Evolutionary conservation across 2,888 invertebrate species (phyloP), one percentile per base, ranked within the genome.

Genomic region (Timandra comae): DNA sequence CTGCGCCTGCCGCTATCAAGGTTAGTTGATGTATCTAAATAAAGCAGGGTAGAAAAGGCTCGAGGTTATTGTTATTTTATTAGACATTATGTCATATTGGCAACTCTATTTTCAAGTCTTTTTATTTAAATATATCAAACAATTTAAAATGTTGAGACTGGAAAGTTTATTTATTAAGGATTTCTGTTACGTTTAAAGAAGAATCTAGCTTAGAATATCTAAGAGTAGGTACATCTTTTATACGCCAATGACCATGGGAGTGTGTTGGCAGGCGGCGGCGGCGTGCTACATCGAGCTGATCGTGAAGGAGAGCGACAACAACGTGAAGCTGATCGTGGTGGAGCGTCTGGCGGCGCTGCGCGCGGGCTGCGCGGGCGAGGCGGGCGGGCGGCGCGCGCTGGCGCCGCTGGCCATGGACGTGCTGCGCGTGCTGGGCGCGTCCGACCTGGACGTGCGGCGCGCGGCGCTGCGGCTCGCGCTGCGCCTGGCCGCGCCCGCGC

Each of bases 241-340:
- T n/a, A n/a, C n/a, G n/a, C n/a, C n/a, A n/a, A n/a, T n/a, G n/a
- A n/a, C n/a, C n/a, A n/a, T n/a, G n/a, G n/a, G n/a, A n/a, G n/a
- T n/a, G n/a, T n/a, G n/a, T n/a, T n/a, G n/a, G n/a, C 38, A 79
- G 90, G 97, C 97, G 16, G 99, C 99, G 0, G 99, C 99, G 2
- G 93, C 94, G 22, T 98, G 98, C 76, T 99, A 99, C 82, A 99
- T 99, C 62, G 99, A 99, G 67, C 85, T 99, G 51, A 97, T 99
- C 41, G 94, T 99, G n/a, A 99, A 99, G 77, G 99, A 99, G 75
- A 98, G 98, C 77, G 99, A 99, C 78, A 99, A 99, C 85, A 99
- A 99, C 86, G 99, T 99, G 8, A 99, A 99, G 85, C 87, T 99
- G 36, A 99, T 99, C 54, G 99, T 99, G 5, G 86, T 99, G 57